phyloP scores from a whole-genome alignment of 2,888 invertebrate species.

The Odontomyia ornata region DNA sequence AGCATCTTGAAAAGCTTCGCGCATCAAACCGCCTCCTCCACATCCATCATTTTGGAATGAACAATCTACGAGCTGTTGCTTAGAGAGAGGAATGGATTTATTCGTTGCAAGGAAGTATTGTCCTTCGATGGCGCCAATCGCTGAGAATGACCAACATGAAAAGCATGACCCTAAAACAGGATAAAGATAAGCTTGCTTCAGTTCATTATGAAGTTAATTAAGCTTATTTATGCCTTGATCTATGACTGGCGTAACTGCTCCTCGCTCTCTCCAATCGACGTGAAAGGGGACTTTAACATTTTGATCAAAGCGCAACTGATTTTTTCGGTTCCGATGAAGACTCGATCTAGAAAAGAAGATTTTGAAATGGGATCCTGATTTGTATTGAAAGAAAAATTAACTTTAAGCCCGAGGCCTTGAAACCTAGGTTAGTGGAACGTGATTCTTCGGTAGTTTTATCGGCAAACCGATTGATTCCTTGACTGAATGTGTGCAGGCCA shows the following conservation, averaged over 20 bases:
- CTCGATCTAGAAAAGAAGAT: too few relatives aligned
- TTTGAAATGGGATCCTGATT: too few relatives aligned
- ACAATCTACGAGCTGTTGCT: constrained; percentile 11
- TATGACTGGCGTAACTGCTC: constrained; percentile 12
- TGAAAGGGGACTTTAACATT: too few relatives aligned
- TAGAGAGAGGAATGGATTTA: neutral
- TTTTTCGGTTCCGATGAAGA: too few relatives aligned
- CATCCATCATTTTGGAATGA: neutral
- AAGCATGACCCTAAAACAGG: neutral
- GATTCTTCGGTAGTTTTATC: neutral
- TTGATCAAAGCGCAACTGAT: too few relatives aligned
- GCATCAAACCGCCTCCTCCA: neutral
- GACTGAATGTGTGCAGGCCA: neutral
- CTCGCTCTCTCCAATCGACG: constrained; percentile 6
- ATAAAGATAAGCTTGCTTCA: too few relatives aligned
- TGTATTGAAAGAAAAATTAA: too few relatives aligned
- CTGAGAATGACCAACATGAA: constrained; percentile 24
- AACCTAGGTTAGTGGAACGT: neutral
- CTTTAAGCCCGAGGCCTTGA: too few relatives aligned
- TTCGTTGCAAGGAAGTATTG: neutral
- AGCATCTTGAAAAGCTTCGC: neutral
- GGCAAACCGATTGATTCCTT: neutral
- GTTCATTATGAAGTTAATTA: neutral
- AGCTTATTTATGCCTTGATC: neutral
- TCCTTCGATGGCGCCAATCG: constrained; percentile 6